These are phyloP conservation scores for Dendrolimus pini DNA, from an alignment of 2,888 invertebrate genomes.

Conservation along the genomic window DNA sequence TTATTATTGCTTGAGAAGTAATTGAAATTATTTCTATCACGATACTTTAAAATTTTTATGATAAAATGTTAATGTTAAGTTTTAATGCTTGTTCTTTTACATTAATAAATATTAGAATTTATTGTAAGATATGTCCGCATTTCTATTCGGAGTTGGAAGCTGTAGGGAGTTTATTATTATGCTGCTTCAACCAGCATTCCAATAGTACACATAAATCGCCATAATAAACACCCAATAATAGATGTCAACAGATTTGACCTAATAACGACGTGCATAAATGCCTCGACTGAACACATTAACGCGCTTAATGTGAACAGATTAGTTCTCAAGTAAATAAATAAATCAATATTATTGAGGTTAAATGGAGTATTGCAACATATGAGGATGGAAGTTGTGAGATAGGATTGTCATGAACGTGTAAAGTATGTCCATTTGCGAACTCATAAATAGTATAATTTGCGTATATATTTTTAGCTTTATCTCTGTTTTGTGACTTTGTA, in stretches of 20 bases:
- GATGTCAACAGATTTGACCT: constrained; percentile 4
- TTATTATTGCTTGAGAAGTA: too few species aligned
- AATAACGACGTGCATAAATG: constrained; percentile 3
- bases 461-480: too few species aligned
- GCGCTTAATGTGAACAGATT: constrained; percentile 2
- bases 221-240: constrained; percentile 1
- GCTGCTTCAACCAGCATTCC: too few species aligned
- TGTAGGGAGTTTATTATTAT: too few species aligned
- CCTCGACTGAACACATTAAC: constrained; percentile 1
- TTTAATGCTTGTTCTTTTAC: too few species aligned
- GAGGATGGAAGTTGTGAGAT: not conserved
- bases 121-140: too few species aligned
- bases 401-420: not conserved
- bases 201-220: not conserved
- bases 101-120: too few species aligned
- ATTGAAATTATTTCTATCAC: too few species aligned
- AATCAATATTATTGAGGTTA: constrained; percentile 29
- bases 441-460: not conserved
- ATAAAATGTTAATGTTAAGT: too few species aligned
- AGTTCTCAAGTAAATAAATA: constrained; percentile 27
- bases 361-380: constrained; percentile 15
- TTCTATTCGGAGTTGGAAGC: too few species aligned
- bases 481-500: too few species aligned
- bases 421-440: not conserved
- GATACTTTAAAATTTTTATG: too few species aligned